Percentiles rank a stretch among this genome's conserved stretches.
These are phyloP conservation scores for Excalfactoria chinensis DNA, from an alignment of 2,113 vertebrate species.

Conservation along the genomic window DNA sequence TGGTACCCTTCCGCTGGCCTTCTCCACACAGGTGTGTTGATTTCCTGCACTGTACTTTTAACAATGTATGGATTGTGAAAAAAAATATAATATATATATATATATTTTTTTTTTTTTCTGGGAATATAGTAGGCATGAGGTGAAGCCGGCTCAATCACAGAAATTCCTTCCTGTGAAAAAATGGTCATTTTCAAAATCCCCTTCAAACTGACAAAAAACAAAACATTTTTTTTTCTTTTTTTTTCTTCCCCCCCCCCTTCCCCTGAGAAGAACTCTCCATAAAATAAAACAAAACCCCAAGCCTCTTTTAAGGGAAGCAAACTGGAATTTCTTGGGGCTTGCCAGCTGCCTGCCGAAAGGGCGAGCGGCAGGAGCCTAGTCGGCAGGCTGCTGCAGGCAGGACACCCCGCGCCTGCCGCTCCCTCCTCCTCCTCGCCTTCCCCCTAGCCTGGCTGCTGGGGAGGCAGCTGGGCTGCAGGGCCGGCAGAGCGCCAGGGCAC, in stretches of 20 bases:
- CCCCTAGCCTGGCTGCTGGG: slow-evolving; percentile 71
- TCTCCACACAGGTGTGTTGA: neutral
- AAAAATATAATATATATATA: neutral
- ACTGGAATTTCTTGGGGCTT: slow-evolving; percentile 52
- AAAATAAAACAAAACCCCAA: neutral
- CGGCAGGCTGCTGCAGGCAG: slow-evolving; percentile 62
- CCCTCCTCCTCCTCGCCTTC: slow-evolving; percentile 47
- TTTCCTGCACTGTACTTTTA: neutral
- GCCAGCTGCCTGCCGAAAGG: slow-evolving; percentile 51
- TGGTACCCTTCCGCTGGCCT: neutral
- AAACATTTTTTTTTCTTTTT: neutral
- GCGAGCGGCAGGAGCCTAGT: neutral
- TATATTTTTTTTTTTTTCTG: neutral
- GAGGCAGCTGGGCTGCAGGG: slow-evolving; percentile 76
- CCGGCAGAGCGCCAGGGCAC: slow-evolving; percentile 72
- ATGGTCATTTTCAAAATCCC: neutral
- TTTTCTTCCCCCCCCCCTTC: no score
- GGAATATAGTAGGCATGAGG: neutral
- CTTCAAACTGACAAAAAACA: neutral
- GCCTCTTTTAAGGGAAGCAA: neutral
- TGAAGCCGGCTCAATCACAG: neutral
- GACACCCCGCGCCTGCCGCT: slow-evolving; percentile 13
- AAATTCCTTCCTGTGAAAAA: neutral
- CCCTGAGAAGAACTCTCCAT: neutral
- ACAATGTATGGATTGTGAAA: neutral